Evolutionary conservation across 2,797 vertebrate genomes (phyloP), one percentile per base, ranked within the genome.

Genomic region (Valencia hispanica): DNA sequence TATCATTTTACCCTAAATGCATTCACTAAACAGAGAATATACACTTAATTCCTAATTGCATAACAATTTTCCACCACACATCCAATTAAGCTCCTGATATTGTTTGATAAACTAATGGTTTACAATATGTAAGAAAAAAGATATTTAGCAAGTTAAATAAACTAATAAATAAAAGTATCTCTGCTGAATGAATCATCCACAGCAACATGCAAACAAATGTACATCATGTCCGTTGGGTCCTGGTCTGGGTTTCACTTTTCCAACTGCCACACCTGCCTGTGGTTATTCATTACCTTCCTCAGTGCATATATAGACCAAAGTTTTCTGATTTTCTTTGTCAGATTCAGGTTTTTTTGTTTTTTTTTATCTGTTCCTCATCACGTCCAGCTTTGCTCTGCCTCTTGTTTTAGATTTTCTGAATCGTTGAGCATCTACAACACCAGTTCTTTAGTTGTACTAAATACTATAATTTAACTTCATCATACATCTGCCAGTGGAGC

Each of bases 221-320:
- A 53, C 30, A 72, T 39, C 32, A n/a, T 73, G 51, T 73, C 68
- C 65, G 79, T 61, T 79, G 12, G 34, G 47, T 71, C 12, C 65
- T 45, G 65, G 65, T 25, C 36, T 36, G 41, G 63, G 51, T 18
- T 55, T 55, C 53, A 59, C 15, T 43, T 59, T 32, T 45, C 41
- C 30, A 32, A 32, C 53, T 1, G 25, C 20, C 72, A 73, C 71
- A 73, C 71, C 71, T 73, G 71, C 53, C 27, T 61, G 18, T 25
- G 55, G 72, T 73, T 73, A 73, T 47, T 73, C 41, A 73, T 73
- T 55, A 73, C 55, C 55, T 61, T 20, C 30, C 39, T 73, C 55
- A 47, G 22, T 18, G 65, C 39, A 27, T 8, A 9, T 30, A 34
- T 27, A 17, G 18, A 11, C 22, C 27, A 55, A 47, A 0, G 4